phyloP scores from a whole-genome alignment of 37 sponge, comb jelly and placozoan species.

The Oopsacas minuta region DNA sequence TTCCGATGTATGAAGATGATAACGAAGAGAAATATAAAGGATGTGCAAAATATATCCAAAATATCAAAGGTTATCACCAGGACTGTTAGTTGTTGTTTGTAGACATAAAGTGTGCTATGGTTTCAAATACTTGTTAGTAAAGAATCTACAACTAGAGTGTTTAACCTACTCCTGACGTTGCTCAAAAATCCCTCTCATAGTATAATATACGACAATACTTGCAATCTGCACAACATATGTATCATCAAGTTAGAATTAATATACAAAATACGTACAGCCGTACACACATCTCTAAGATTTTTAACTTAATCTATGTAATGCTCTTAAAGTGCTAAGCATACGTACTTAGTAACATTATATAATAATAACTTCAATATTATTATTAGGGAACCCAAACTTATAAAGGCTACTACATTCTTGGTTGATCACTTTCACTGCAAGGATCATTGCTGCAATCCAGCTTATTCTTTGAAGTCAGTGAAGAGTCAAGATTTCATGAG shows the following conservation, averaged over 20 bases:
- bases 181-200: not conserved
- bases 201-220: not conserved
- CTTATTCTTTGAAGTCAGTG: not conserved
- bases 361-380: not conserved
- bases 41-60: conserved; percentile 8
- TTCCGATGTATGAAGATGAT: too few species aligned
- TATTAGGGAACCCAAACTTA: not conserved
- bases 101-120: conserved; percentile 1
- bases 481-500: not conserved
- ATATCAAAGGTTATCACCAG: not conserved
- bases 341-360: not conserved
- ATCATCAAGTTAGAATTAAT: not conserved
- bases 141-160: not conserved
- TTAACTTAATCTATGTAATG: too few species aligned
- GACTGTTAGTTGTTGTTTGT: not conserved
- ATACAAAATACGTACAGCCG: not conserved
- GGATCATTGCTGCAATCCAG: not conserved
- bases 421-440: not conserved
- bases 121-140: not conserved
- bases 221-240: not conserved
- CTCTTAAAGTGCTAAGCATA: not conserved
- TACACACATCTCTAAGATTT: too few species aligned
- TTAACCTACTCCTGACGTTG: not conserved
- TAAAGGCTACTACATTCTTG: not conserved
- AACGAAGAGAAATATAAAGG: too few species aligned